Evolutionary conservation across 2,888 invertebrate species (phyloP).

Genomic region (Chalcosyrphus nemorum): DNA sequence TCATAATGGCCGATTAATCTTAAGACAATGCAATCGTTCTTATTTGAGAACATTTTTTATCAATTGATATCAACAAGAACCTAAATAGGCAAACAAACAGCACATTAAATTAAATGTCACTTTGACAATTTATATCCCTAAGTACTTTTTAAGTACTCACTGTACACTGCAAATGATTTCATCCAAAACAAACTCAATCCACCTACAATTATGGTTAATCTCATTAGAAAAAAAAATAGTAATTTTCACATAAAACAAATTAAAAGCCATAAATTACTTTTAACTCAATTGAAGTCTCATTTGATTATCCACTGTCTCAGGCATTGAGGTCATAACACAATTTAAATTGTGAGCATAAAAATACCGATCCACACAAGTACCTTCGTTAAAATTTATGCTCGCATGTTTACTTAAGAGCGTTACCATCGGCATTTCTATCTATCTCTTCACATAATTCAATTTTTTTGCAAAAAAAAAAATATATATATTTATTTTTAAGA

Average conservation of each 20-base stretch:
- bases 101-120: too few relatives aligned
- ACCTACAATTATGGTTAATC: slow-evolving; percentile 3
- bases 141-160: not conserved
- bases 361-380: not conserved
- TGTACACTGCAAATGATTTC: not conserved
- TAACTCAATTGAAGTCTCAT: not conserved
- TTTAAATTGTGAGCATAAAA: not conserved
- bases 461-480: too few relatives aligned
- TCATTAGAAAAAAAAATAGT: not conserved
- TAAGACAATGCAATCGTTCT: too few relatives aligned
- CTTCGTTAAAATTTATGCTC: not conserved
- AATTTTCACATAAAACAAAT: not conserved
- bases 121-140: not conserved
- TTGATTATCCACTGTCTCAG: not conserved
- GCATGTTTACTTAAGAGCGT: not conserved
- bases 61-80: too few relatives aligned
- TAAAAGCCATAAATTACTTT: not conserved
- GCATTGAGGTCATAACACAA: not conserved
- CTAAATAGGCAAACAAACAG: too few relatives aligned
- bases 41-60: too few relatives aligned
- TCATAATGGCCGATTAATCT: too few relatives aligned
- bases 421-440: not conserved
- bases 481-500: not conserved
- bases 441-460: not conserved
- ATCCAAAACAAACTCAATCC: not conserved